Evolutionary conservation across 2,797 vertebrate species (phyloP).

Genomic region (Sparidentex hasta): DNA sequence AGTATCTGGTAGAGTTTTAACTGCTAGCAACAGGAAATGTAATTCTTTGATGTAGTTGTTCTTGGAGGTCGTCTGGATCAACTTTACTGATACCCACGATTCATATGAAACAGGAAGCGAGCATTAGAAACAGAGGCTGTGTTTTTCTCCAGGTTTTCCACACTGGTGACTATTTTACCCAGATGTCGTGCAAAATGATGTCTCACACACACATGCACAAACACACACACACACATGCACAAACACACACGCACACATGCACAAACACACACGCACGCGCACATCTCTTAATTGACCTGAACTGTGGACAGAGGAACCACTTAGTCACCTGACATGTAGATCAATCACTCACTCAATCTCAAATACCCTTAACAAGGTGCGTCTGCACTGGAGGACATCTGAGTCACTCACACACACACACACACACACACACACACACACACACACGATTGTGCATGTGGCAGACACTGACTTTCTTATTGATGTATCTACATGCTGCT

Average conservation of each 20-base stretch:
- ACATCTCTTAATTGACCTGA: conserved; percentile 72
- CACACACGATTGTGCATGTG: conserved; percentile 62
- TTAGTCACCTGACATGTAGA: conserved; percentile 83
- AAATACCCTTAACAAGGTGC: conserved; percentile 80
- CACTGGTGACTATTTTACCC: too few species aligned
- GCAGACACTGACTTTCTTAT: conserved; percentile 44
- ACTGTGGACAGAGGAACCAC: conserved; percentile 65
- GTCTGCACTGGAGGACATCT: conserved; percentile 78
- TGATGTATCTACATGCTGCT: conserved; percentile 54
- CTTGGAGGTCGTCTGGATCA: too few species aligned
- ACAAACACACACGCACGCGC: conserved; percentile 9
- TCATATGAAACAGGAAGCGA: too few species aligned
- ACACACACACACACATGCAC: conserved; percentile 7
- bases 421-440: conserved; percentile 10
- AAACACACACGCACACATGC: background rate
- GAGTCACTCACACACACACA: conserved; percentile 48
- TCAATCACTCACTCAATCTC: conserved; percentile 83
- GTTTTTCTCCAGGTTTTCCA: too few species aligned
- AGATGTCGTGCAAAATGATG: too few species aligned
- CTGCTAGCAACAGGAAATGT: too few species aligned
- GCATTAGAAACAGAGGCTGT: too few species aligned
- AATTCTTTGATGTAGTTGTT: too few species aligned
- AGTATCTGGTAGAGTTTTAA: too few species aligned
- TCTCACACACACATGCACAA: background rate
- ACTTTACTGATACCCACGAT: too few species aligned